Evolutionary conservation across 2,888 invertebrate species (phyloP).

Genomic region (Nymphalis urticae): DNA sequence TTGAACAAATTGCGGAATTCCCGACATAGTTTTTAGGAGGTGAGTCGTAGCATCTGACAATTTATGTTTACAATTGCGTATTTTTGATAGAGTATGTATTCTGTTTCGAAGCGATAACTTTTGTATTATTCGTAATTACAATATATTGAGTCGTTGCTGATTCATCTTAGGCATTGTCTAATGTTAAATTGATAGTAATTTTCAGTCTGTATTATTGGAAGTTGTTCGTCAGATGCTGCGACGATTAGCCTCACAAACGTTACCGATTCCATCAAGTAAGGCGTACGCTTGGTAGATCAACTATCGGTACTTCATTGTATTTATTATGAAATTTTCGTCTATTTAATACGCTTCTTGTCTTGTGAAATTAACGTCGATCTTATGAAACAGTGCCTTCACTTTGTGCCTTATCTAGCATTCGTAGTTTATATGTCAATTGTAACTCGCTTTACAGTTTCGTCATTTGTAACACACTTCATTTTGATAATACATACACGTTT

Average conservation of each 20-base stretch:
- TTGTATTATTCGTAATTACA: background rate
- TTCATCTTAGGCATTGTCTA: background rate
- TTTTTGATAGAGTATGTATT: background rate
- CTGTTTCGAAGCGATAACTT: no score
- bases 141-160: background rate
- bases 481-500: background rate
- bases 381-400: conserved; percentile 57
- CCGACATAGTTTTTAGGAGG: conserved; percentile 55
- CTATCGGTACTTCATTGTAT: conserved; percentile 64
- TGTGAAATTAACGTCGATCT: conserved; percentile 55
- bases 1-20: conserved; percentile 62
- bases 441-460: background rate
- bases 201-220: background rate
- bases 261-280: conserved; percentile 51
- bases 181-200: background rate
- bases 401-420: conserved; percentile 54
- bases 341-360: conserved; percentile 69
- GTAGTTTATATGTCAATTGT: conserved; percentile 6
- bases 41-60: conserved; percentile 35
- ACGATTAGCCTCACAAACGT: conserved; percentile 43
- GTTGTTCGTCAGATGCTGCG: conserved; percentile 25
- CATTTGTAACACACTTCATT: background rate
- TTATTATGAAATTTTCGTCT: conserved; percentile 53
- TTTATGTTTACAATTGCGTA: conserved; percentile 1
- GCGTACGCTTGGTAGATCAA: conserved; percentile 43